phyloP scores from a whole-genome alignment of 2,113 vertebrate genomes.

The Dicentrarchus labrax region DNA sequence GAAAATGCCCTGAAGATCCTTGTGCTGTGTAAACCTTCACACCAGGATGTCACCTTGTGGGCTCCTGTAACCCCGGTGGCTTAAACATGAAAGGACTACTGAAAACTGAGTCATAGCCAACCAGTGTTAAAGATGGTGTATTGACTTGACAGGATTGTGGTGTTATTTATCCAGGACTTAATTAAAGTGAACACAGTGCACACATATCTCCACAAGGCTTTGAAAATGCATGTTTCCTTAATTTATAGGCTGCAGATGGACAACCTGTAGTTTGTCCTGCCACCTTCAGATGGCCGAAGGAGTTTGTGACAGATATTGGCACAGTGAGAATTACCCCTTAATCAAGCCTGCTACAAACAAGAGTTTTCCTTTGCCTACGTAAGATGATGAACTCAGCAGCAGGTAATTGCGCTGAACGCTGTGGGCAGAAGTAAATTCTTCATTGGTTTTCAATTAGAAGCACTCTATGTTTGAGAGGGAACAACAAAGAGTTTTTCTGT shows the following conservation, averaged over 20 bases:
- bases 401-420: conserved; percentile 15
- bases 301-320: background rate
- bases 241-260: background rate
- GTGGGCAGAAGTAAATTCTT: conserved; percentile 20
- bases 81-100: conserved; percentile 19
- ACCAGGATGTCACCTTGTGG: conserved; percentile 17
- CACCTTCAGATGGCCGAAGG: background rate
- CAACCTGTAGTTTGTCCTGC: background rate
- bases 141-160: conserved; percentile 5
- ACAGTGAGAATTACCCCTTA: background rate
- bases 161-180: conserved; percentile 5
- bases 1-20: conserved; percentile 42
- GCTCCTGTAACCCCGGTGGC: conserved; percentile 28
- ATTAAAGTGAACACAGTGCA: conserved; percentile 9
- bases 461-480: background rate
- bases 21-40: conserved; percentile 38
- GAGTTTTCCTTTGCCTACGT: background rate
- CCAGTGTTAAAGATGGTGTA: background rate
- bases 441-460: conserved; percentile 39
- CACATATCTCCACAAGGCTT: background rate
- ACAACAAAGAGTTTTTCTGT: conserved; percentile 2
- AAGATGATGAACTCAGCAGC: conserved; percentile 18
- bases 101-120: conserved; percentile 28
- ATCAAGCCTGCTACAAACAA: background rate
- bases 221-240: background rate